Percentiles rank a stretch among this genome's conserved stretches.
Conservation (phyloP, 2,888 invertebrate species). For the Folsomia manolachei region DNA sequence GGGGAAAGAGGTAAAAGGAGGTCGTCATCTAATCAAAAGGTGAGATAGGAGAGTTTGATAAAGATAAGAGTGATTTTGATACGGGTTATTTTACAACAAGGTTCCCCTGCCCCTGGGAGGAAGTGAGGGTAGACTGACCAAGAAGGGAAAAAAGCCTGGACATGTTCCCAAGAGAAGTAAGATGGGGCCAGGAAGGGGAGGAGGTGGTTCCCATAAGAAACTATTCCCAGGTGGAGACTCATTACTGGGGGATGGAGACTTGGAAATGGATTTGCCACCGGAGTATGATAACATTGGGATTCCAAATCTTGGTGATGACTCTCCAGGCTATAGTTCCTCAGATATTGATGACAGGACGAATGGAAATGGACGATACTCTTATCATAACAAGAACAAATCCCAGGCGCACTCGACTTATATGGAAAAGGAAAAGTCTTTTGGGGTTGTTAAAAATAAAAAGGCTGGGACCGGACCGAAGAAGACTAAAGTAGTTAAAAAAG, state of each 20-base stretch:
- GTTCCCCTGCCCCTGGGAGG: background rate
- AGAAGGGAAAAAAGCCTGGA: background rate
- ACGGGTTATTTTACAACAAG: background rate
- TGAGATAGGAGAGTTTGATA: constrained; percentile 6
- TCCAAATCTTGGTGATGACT: constrained; percentile 46
- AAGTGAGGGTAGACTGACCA: too few species aligned
- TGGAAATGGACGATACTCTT: constrained; percentile 27
- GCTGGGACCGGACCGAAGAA: constrained; percentile 59
- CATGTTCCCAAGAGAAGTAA: too few species aligned
- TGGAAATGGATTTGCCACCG: constrained; percentile 56
- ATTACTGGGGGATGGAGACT: constrained; percentile 52
- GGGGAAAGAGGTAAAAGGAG: constrained; percentile 24
- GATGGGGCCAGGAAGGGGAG: background rate
- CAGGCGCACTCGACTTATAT: constrained; percentile 63
- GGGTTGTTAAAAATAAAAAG: too few species aligned
- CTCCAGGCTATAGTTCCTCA: constrained; percentile 42
- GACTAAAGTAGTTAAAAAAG: constrained; percentile 72
- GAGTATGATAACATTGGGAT: constrained; percentile 41
- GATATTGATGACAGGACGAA: constrained; percentile 47
- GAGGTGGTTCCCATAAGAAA: too few species aligned
- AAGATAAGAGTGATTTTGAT: background rate
- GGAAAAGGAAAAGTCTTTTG: constrained; percentile 65
- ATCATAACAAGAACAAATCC: constrained; percentile 38
- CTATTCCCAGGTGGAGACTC: background rate
- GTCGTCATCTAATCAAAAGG: constrained; percentile 8